These are phyloP conservation scores for Andrena hattorfiana DNA, from an alignment of 2,888 invertebrate species.

Conservation along the genomic window DNA sequence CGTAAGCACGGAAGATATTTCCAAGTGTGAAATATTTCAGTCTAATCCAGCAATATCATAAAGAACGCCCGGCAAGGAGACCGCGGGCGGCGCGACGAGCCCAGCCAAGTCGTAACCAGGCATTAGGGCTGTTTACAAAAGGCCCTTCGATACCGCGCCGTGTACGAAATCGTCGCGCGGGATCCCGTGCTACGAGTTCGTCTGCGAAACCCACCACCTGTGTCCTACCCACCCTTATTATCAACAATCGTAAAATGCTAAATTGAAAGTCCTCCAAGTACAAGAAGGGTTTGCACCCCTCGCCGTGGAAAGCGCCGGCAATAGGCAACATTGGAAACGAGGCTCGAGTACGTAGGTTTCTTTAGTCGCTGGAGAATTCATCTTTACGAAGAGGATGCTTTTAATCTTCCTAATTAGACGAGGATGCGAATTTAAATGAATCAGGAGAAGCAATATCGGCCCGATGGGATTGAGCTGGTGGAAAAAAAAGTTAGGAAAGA, in stretches of 20 bases:
- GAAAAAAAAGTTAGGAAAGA: conserved; percentile 17
- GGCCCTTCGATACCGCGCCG: conserved; percentile 78
- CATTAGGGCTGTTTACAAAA: conserved; percentile 85
- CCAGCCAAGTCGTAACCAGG: conserved; percentile 83
- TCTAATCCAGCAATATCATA: conserved; percentile 85
- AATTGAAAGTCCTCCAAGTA: conserved; percentile 82
- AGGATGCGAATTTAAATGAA: neutral
- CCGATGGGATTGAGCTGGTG: neutral
- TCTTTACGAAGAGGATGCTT: neutral
- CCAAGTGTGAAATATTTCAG: conserved; percentile 84
- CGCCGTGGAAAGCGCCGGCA: conserved; percentile 35
- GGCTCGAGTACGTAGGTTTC: conserved; percentile 30
- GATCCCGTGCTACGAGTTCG: conserved; percentile 58
- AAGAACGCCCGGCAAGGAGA: conserved; percentile 79
- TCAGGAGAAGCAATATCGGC: neutral
- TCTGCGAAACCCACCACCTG: conserved; percentile 82
- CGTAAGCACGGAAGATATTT: conserved; percentile 82
- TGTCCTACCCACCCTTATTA: conserved; percentile 82
- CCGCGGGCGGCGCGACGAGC: conserved; percentile 63
- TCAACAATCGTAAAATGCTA: conserved; percentile 85
- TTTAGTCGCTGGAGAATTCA: neutral
- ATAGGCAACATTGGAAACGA: conserved; percentile 44
- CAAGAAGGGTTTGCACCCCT: conserved; percentile 60
- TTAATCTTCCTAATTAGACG: neutral
- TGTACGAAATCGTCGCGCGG: conserved; percentile 72